Conservation (phyloP, 2,888 invertebrate genomes). For the Rotaria macrura region DNA sequence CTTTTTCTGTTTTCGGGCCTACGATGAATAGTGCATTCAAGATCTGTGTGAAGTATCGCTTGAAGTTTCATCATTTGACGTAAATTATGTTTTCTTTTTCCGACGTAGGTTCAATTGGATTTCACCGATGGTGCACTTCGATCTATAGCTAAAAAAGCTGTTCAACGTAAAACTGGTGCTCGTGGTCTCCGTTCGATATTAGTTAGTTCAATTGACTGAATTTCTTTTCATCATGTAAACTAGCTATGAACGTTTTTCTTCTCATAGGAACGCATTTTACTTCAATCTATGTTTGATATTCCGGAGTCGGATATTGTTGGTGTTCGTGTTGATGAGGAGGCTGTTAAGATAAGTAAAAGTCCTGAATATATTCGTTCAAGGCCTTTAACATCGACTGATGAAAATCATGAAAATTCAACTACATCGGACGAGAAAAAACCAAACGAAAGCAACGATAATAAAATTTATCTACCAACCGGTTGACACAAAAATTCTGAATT, state of each 20-base stretch:
- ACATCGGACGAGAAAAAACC: background rate
- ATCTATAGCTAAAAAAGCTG: constrained; percentile 77
- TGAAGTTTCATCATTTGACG: too few relatives aligned
- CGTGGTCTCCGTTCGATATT: constrained; percentile 85
- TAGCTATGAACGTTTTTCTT: background rate
- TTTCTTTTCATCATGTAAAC: background rate
- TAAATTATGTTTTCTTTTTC: background rate
- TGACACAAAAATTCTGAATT: background rate
- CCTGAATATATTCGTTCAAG: constrained; percentile 21
- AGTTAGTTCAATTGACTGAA: constrained; percentile 56
- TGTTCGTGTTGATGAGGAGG: constrained; percentile 28
- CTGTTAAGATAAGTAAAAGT: constrained; percentile 19
- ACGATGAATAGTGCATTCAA: too few relatives aligned
- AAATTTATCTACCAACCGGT: constrained; percentile 13
- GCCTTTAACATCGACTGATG: background rate
- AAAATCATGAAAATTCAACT: background rate
- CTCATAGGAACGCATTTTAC: constrained; percentile 69
- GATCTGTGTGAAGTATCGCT: too few relatives aligned
- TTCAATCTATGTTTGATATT: constrained; percentile 95
- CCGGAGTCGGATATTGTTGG: constrained; percentile 53
- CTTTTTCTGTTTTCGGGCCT: too few relatives aligned
- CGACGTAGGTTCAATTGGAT: constrained; percentile 56
- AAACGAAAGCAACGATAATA: background rate
- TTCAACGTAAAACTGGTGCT: constrained; percentile 89
- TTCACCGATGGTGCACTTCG: constrained; percentile 76